A percentile compares a stretch with the other conserved stretches of the same genome.
Evolutionary conservation across 2,113 vertebrate species (phyloP).

Genomic region (Helogale parvula): DNA sequence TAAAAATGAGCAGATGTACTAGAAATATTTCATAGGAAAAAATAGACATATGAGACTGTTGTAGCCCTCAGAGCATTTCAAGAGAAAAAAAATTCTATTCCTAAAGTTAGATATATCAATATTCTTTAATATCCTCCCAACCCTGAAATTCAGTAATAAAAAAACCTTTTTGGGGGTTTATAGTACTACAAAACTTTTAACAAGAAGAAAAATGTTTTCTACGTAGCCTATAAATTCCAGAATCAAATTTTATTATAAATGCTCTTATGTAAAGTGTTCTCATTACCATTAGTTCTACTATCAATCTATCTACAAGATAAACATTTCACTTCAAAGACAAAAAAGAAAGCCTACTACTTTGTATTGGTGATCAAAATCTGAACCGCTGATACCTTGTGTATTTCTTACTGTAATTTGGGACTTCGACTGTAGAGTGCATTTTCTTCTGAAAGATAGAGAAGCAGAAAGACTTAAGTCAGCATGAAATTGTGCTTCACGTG

Average conservation of each 20-base stretch:
- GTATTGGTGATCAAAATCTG: conserved; percentile 35
- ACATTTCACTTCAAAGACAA: not conserved
- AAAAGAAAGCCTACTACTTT: not conserved
- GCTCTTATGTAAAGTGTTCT: not conserved
- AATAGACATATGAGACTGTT: not conserved
- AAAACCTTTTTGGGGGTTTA: not conserved
- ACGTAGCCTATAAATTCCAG: not conserved
- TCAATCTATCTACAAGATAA: not conserved
- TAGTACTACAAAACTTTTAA: not conserved
- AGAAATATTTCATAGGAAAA: conserved; percentile 1
- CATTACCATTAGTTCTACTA: not conserved
- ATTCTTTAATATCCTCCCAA: not conserved
- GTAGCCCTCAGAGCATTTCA: not conserved
- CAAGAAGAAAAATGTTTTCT: not conserved
- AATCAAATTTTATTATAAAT: not conserved
- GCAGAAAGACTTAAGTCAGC: not conserved
- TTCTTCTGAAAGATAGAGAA: conserved; percentile 19
- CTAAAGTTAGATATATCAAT: not conserved
- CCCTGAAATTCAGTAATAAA: not conserved
- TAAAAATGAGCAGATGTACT: not conserved
- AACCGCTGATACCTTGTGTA: not conserved
- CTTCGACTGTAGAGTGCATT: not conserved
- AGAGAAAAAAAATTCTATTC: not conserved
- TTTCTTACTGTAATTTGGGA: not conserved
- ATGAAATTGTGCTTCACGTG: not conserved